These are phyloP conservation scores for Callyntrura sp. DNA, from an alignment of 2,888 invertebrate species.

Conservation along the genomic window DNA sequence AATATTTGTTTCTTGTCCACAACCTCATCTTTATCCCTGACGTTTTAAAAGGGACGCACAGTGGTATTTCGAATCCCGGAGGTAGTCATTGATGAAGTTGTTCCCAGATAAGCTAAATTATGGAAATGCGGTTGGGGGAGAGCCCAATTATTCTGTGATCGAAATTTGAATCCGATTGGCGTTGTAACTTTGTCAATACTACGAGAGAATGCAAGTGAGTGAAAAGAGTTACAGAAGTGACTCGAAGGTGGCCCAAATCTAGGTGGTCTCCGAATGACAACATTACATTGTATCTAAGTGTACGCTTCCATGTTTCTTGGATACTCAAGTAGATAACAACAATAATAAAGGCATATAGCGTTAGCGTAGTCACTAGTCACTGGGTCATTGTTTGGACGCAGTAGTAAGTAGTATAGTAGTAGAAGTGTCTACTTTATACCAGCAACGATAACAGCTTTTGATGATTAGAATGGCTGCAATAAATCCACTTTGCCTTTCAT, in stretches of 20 bases:
- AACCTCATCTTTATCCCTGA: no score
- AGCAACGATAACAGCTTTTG: no score
- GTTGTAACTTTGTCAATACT: conserved; percentile 51
- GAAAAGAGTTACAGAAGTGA: not conserved
- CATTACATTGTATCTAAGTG: conserved; percentile 10
- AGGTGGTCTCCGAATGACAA: conserved; percentile 63
- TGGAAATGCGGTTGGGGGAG: not conserved
- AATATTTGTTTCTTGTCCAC: conserved; percentile 1
- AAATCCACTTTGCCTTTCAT: not conserved
- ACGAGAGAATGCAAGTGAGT: not conserved
- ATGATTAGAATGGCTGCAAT: not conserved
- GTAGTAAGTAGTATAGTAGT: not conserved
- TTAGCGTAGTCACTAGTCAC: not conserved
- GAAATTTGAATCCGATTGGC: conserved; percentile 10
- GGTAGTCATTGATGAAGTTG: conserved; percentile 6
- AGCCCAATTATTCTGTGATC: not conserved
- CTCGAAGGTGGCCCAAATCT: conserved; percentile 59
- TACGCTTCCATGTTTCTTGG: conserved; percentile 20
- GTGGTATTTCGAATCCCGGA: not conserved
- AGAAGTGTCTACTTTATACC: not conserved
- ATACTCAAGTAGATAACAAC: conserved; percentile 1
- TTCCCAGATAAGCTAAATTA: not conserved
- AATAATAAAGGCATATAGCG: not conserved
- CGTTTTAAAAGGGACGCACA: not conserved
- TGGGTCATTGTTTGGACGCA: not conserved